These are phyloP conservation scores for Meliscaeva auricollis DNA, from an alignment of 2,888 invertebrate species.

Conservation along the genomic window DNA sequence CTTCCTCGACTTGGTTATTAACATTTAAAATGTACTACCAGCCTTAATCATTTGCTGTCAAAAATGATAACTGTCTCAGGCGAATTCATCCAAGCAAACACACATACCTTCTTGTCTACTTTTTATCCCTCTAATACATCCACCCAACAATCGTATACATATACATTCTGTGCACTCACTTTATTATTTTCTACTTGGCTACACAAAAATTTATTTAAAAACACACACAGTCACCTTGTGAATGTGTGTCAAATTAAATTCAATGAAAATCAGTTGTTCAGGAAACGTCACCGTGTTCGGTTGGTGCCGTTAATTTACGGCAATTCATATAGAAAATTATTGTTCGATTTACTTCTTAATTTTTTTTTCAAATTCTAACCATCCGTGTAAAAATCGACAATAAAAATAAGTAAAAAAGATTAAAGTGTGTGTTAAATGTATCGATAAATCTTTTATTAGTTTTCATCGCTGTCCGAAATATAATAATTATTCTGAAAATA, in stretches of 20 bases:
- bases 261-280: conserved; percentile 65
- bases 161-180: not conserved
- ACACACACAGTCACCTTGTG: conserved; percentile 59
- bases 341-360: conserved; percentile 26
- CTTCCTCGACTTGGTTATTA: no score
- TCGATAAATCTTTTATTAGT: not conserved
- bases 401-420: conserved; percentile 4
- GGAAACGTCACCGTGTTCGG: conserved; percentile 73
- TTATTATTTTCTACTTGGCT: not conserved
- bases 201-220: not conserved
- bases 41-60: not conserved
- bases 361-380: conserved; percentile 14
- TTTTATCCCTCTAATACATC: not conserved
- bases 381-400: conserved; percentile 37
- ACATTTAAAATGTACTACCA: no score
- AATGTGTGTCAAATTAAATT: conserved; percentile 48
- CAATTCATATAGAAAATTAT: conserved; percentile 2
- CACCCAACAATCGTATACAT: conserved; percentile 31
- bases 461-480: not conserved
- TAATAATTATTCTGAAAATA: not conserved
- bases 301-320: conserved; percentile 70
- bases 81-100: conserved; percentile 48
- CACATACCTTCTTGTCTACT: not conserved
- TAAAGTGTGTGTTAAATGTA: no score
- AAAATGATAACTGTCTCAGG: conserved; percentile 50